Base-by-base conservation (phyloP, 92 coral and sea anemone species). In the Diadumene lineata region DNA sequence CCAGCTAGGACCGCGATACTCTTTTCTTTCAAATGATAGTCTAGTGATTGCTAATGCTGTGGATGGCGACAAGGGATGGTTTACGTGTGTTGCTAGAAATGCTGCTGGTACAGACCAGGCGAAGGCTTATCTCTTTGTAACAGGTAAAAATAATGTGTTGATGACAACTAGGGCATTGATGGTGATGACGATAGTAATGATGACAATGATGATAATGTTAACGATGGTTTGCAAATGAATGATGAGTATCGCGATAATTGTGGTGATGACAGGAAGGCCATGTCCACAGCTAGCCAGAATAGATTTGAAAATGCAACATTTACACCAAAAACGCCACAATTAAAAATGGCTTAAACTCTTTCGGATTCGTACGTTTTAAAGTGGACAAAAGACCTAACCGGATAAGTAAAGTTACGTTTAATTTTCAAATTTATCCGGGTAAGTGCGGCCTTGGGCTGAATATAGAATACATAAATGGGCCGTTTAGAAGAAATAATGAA, bases 41-140 rank as follows among this genome's bases (percentile, higher is more conserved):
- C 80, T 90, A 25, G 28, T 56, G 34, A 53, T 90, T 4, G 68
- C 68, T 25, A 78, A 46, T 1, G 96, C 79, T 23, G 81, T 79
- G 18, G 60, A 64, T 32, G 69, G 64, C 29, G 85, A 87, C 61
- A 81, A 38, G 56, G 96, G 96, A 23, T 85, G 78, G 85, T 81
- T 63, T 50, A 57, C 82, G 7, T 90, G 96, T 25, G 70, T 77
- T 23, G 92, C 96, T n/a, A 74, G 62, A 15, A 90, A 84, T 50
- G 78, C 56, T 1, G 96, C 89, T 43, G 96, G 96, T 32, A 60
- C 60, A 50, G 46, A 28, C 17, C 73, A 81, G 56, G 73, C 50
- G 27, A 72, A 30, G 34, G 88, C 81, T 43, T 77, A 64, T 63
- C 73, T 90, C 30, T 43, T 84, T 30, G 81, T 90, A 11, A 81